Percentiles rank a stretch among this genome's conserved stretches.
These are phyloP conservation scores for Biston stratarius DNA, from an alignment of 2,888 invertebrate species.

Conservation along the genomic window DNA sequence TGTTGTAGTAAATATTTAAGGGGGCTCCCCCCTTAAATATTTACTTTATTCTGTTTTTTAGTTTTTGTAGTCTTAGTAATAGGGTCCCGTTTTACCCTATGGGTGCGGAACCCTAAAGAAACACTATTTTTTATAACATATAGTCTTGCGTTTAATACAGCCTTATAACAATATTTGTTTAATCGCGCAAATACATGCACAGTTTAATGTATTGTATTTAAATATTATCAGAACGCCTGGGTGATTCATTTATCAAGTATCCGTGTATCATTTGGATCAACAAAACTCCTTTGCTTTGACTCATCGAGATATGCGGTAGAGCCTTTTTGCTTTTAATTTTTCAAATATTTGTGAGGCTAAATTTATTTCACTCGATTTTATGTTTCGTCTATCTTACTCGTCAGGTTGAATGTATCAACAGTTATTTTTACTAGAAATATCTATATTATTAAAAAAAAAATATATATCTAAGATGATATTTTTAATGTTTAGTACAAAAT, in stretches of 20 bases:
- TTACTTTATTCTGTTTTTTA: too few species aligned
- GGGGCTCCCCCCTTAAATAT: too few species aligned
- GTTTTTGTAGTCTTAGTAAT: too few species aligned
- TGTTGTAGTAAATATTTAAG: too few species aligned
- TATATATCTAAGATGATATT: background rate
- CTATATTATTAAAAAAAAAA: background rate
- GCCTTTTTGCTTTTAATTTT: conserved; percentile 43
- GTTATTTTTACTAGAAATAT: background rate
- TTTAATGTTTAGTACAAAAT: too few species aligned
- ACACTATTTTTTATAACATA: too few species aligned
- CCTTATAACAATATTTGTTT: conserved; percentile 23
- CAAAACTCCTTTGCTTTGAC: conserved; percentile 55
- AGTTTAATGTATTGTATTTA: conserved; percentile 2
- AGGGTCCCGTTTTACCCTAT: too few species aligned
- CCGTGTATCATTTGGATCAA: conserved; percentile 63
- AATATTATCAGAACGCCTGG: conserved; percentile 36
- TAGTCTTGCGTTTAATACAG: too few species aligned
- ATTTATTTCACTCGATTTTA: conserved; percentile 3
- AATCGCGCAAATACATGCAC: conserved; percentile 24
- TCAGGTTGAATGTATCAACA: background rate
- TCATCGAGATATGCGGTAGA: conserved; percentile 55
- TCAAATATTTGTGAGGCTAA: conserved; percentile 11
- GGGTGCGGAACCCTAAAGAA: too few species aligned
- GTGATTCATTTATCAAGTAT: conserved; percentile 64
- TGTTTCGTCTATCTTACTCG: conserved; percentile 9